These are phyloP conservation scores for Bathynomus jamesi DNA, from an alignment of 1,140 invertebrate genomes.

Conservation along the genomic window DNA sequence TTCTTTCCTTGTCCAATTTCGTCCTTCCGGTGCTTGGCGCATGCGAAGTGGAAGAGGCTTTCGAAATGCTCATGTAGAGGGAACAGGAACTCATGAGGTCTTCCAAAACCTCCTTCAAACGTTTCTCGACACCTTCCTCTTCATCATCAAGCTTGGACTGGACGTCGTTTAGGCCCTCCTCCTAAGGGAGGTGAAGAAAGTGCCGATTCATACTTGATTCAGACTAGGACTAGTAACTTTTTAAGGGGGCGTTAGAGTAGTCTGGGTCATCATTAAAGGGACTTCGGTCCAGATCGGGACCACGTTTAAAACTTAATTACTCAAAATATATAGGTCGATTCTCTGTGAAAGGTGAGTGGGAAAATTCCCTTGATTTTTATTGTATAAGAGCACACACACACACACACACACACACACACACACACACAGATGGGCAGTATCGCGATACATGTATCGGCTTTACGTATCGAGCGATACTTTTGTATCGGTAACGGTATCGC, in stretches of 20 bases:
- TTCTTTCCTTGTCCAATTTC: slow-evolving; percentile 71
- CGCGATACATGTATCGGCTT: too few relatives aligned
- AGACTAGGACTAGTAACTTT: neutral
- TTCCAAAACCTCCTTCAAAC: slow-evolving; percentile 60
- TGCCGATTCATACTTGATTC: neutral
- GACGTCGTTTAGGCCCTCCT: slow-evolving; percentile 64
- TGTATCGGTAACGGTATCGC: too few relatives aligned
- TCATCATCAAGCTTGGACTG: slow-evolving; percentile 55
- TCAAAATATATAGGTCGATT: too few relatives aligned
- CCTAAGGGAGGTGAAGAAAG: slow-evolving; percentile 54
- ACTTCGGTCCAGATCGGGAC: too few relatives aligned
- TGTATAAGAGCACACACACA: too few relatives aligned
- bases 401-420: too few relatives aligned
- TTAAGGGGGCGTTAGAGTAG: neutral
- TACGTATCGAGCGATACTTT: too few relatives aligned
- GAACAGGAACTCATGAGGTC: slow-evolving; percentile 53
- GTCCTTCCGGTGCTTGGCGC: slow-evolving; percentile 55
- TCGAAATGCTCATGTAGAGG: slow-evolving; percentile 59
- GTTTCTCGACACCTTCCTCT: slow-evolving; percentile 53
- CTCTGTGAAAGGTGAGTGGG: too few relatives aligned
- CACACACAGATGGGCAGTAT: too few relatives aligned
- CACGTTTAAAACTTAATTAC: too few relatives aligned
- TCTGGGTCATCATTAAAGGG: neutral
- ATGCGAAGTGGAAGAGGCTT: slow-evolving; percentile 41
- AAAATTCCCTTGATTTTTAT: too few relatives aligned